Evolutionary conservation across 2,888 invertebrate species (phyloP), one percentile per base, ranked within the genome.

Genomic region (Lamellibrachia columna): DNA sequence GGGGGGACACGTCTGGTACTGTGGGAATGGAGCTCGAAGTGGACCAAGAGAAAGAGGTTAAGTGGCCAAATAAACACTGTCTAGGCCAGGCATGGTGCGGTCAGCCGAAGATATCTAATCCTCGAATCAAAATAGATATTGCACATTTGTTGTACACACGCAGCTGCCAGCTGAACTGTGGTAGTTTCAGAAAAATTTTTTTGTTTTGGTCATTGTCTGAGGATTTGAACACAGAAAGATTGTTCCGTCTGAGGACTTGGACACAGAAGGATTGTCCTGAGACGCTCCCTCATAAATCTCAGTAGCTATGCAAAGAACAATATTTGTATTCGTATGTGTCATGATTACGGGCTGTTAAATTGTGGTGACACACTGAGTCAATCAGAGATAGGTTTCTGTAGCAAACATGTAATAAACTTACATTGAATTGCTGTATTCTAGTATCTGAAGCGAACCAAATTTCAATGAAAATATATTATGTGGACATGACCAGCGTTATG

Each of bases 51-150:
- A 75, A 75, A 0, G 75, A 75, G 75, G 75, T 75, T 75, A 75
- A 75, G 75, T 22, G n/a, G 75, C 6, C 75, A 75, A 75, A 75
- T n/a, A 75, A 75, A 75, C 75, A 75, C 15, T 11, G 75, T 75
- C 75, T 75, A n/a, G n/a, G 22, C 40, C 75, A 75, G 2, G 58
- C 8, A 15, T 15, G 7, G 22, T 6, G 75, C n/a, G 75, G 75
- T 75, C 75, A 75, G 75, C 15, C 75, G n/a, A 15, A 22, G 15
- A n/a, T 75, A 75, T 75, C 75, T 75, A 75, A 75, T 75, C 75
- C 75, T 75, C 22, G 60, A 75, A 75, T 75, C 75, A 75, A 75
- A 75, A 75, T 75, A 75, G 75, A 75, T n/a, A 75, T 22, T 75
- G n/a, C 22, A 75, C 75, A 4, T 11, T 75, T 75, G 75, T 75